Evolutionary conservation across 2,888 invertebrate species (phyloP), one percentile per base, ranked within the genome.

Genomic region (Gibbula magus): DNA sequence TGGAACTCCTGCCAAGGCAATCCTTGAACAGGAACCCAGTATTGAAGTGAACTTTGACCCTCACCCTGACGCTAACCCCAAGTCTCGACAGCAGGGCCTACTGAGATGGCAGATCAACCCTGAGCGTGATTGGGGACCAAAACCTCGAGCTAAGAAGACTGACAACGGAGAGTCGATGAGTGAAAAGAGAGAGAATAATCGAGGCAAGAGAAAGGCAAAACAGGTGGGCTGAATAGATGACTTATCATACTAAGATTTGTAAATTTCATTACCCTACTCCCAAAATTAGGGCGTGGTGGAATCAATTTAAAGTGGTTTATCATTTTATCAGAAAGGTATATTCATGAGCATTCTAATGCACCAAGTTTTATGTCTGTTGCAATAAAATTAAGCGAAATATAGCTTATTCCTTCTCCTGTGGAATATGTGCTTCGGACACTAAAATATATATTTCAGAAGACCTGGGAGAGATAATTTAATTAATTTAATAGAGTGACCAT

Each of bases 71-170:
- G 97, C 98, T 0, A 96, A 97, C 93, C 98, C 98, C 0, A 92
- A 93, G 73, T 98, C 97, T 45, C 94, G 96, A 7, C 94, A 95
- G 84, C 94, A 95, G 78, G 95, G 96, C 0, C 93, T 96, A 29
- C 94, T 96, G 0, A 94, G 99, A 29, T 91, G 84, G 93, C 98
- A 97, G 92, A 94, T 94, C 86, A 99, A 99, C 94, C 98, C 98
- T 0, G 93, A 95, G 39, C 95, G 96, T 0, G 94, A 96, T 93
- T 99, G 98, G 98, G 98, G 99, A 0, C 98, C 99, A 0, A 98
- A 98, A 74, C 95, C 96, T 0, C 94, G 95, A 86, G 95, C 97
- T 1, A 87, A 86, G 73, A 82, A 80, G n/a, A 53, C 80, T 13
- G 45, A 75, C 2, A 83, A 83, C 20, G 81, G 70, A 7, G 84